Evolutionary conservation across 2,888 invertebrate genomes (phyloP).

Genomic region (Habrosyne pyritoides): DNA sequence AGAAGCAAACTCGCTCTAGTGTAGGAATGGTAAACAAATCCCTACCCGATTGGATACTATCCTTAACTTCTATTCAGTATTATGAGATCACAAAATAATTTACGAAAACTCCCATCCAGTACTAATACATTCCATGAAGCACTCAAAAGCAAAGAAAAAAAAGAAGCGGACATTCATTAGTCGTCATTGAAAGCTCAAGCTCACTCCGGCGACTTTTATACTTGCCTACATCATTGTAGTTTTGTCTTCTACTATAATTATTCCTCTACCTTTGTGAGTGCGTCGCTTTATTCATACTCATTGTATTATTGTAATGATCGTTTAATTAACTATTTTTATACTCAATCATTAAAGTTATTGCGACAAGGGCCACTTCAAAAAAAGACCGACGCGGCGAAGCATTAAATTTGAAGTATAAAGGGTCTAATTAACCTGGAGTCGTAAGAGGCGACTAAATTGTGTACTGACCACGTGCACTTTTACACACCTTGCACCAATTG

Average conservation of each 20-base stretch:
- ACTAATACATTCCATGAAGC: conserved; percentile 13
- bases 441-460: no score
- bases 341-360: conserved; percentile 18
- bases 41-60: no score
- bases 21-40: no score
- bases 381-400: no score
- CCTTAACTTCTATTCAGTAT: conserved; percentile 4
- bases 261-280: conserved; percentile 35
- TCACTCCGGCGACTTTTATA: conserved; percentile 49
- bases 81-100: not conserved
- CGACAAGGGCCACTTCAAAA: no score
- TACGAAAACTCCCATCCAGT: conserved; percentile 30
- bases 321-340: conserved; percentile 40
- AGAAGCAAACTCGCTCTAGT: no score
- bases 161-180: conserved; percentile 70
- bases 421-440: no score
- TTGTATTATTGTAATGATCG: conserved; percentile 17
- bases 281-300: conserved; percentile 12
- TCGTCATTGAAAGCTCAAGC: conserved; percentile 73
- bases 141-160: conserved; percentile 43
- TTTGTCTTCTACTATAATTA: conserved; percentile 60
- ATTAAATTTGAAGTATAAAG: no score
- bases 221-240: conserved; percentile 42
- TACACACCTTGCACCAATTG: no score
- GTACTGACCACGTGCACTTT: no score